Evolutionary conservation across 1,140 invertebrate genomes (phyloP).

Genomic region (Tribolium madens): DNA sequence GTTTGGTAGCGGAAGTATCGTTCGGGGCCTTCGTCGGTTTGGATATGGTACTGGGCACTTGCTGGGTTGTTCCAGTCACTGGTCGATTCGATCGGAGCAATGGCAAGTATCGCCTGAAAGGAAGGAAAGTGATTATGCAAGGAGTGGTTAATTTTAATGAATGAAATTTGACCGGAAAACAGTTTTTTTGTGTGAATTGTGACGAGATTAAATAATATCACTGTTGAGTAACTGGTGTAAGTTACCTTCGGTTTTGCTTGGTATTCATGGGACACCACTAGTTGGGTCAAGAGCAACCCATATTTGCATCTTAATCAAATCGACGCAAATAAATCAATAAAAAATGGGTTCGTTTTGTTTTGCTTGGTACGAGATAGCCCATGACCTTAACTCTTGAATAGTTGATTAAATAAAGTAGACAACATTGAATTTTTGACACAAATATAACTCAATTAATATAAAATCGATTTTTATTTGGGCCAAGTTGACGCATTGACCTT

Average conservation of each 20-base stretch:
- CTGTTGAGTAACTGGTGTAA: not conserved
- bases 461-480: not conserved
- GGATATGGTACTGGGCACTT: constrained; percentile 85
- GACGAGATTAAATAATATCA: not conserved
- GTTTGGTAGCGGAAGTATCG: constrained; percentile 89
- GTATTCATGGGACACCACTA: not conserved
- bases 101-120: constrained; percentile 52
- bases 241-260: no score
- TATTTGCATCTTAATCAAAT: no score
- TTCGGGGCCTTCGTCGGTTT: constrained; percentile 90
- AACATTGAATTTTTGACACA: constrained; percentile 12
- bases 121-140: not conserved
- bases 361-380: not conserved
- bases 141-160: not conserved
- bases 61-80: constrained; percentile 71
- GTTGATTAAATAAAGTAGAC: not conserved
- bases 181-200: not conserved
- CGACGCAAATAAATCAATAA: not conserved
- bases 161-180: not conserved
- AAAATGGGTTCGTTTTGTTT: not conserved
- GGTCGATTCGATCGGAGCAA: constrained; percentile 41
- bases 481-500: not conserved
- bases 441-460: not conserved
- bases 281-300: not conserved
- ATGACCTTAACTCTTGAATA: constrained; percentile 5